A percentile compares a stretch with the other conserved stretches of the same genome.
phyloP scores from a whole-genome alignment of 2,797 vertebrate genomes.

The Peromyscus eremicus region DNA sequence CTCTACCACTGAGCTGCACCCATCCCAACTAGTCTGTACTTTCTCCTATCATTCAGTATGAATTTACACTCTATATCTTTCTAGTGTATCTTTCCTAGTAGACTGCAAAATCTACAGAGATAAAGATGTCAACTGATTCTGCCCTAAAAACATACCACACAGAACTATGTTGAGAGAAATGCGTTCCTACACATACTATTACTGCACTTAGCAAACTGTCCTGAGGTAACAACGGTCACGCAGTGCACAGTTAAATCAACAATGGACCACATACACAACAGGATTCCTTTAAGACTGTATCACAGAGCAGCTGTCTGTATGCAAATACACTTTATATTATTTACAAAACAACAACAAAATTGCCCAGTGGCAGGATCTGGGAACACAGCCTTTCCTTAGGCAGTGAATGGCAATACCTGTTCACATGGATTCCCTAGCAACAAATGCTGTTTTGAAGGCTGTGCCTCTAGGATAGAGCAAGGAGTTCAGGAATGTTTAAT shows the following conservation, averaged over 20 bases:
- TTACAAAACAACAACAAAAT: background rate
- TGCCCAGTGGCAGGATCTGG: background rate
- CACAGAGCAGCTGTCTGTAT: background rate
- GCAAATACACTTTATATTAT: background rate
- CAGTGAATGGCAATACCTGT: background rate
- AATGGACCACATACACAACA: background rate
- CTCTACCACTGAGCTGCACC: background rate
- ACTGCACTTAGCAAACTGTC: constrained; percentile 21
- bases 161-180: constrained; percentile 12
- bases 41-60: background rate
- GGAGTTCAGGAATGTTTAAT: constrained; percentile 43
- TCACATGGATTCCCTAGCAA: constrained; percentile 26
- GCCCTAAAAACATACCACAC: background rate
- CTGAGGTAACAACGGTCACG: constrained; percentile 15
- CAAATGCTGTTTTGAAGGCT: constrained; percentile 16
- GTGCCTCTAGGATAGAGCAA: constrained; percentile 6
- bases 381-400: background rate
- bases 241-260: background rate
- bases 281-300: background rate
- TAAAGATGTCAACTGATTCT: constrained; percentile 16
- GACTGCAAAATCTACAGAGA: constrained; percentile 4
- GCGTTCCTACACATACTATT: background rate
- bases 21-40: background rate
- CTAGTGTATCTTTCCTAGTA: background rate
- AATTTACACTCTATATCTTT: background rate